Evolutionary conservation across 2,888 invertebrate genomes (phyloP), one percentile per base, ranked within the genome.

Genomic region (Parascotia fuliginaria): DNA sequence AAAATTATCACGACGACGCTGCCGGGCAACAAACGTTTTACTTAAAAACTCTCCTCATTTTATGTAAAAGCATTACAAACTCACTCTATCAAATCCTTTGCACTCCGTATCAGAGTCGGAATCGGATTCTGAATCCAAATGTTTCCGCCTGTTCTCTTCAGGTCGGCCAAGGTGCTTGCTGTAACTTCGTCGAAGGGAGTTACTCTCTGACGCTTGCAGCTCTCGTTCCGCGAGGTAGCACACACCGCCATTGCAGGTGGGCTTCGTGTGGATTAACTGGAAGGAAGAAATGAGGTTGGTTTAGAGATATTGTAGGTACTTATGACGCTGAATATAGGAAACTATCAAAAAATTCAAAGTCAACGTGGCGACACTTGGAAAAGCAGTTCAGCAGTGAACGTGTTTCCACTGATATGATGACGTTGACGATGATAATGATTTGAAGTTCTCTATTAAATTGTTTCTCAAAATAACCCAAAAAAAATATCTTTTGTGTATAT

Each of bases 71-170:
- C 4, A 4, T 19, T n/a, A 0, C 24, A 5, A 31, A 4, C 85
- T 86, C 57, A 94, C 94, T 79, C 93, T 79, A 57, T 93, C 93
- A 22, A 75, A 70, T 1, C 90, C 90, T 64, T 92, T 91, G 77
- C 87, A 86, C 49, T 93, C 92, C 0, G 90, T 89, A 55, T 95
- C 94, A 0, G 94, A 93, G 54, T 93, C 93, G 0, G 92, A 93
- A 51, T 93, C 93, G 0, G 92, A 90, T 12, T 93, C 67, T 14
- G 65, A 63, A 14, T 68, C 93, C 9, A 93, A 93, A 49, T 75
- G 70, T 83, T 87, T 85, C 84, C 90, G 83, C 42, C 86, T 66
- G 60, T 87, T 65, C 64, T 84, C 79, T 53, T 90, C 93, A 0
- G 88, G 87, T 1, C 90, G 65, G 45, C 91, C 92, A 55, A 87